A percentile compares a stretch with the other conserved stretches of the same genome.
Conservation (phyloP, 2,797 vertebrate species). For the Discoglossus pictus region DNA sequence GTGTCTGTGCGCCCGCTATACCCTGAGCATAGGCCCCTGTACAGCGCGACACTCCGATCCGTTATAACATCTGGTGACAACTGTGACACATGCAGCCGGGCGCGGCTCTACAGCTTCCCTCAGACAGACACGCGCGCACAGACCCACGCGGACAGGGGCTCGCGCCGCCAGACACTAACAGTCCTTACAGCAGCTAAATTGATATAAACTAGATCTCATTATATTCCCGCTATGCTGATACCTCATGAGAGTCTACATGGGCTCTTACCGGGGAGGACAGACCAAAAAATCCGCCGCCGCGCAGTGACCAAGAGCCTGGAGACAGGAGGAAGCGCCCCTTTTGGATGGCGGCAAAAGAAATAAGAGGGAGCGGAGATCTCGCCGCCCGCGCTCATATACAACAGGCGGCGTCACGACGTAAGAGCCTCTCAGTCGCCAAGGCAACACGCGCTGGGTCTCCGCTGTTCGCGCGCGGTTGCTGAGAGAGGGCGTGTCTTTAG, state of each 20-base stretch:
- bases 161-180: background rate
- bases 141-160: background rate
- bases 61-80: too few species aligned
- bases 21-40: background rate
- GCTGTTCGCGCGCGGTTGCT: conserved; percentile 21
- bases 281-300: conserved; percentile 52
- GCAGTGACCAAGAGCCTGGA: conserved; percentile 56
- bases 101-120: background rate
- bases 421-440: conserved; percentile 68
- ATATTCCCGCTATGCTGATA: too few species aligned
- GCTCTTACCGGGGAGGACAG: conserved; percentile 41
- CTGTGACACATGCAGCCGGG: background rate
- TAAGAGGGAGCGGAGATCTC: conserved; percentile 76
- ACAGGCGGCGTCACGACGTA: conserved; percentile 93
- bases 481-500: conserved; percentile 48
- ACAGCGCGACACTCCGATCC: background rate
- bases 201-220: too few species aligned
- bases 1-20: background rate
- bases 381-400: conserved; percentile 97
- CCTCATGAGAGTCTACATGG: too few species aligned
- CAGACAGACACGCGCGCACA: background rate
- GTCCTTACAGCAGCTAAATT: too few species aligned
- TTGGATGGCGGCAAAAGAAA: conserved; percentile 86
- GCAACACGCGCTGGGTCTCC: conserved; percentile 62
- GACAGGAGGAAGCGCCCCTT: conserved; percentile 77